These are phyloP conservation scores for Drosophila carrolli DNA, from an alignment of 1,140 invertebrate species.

Conservation along the genomic window DNA sequence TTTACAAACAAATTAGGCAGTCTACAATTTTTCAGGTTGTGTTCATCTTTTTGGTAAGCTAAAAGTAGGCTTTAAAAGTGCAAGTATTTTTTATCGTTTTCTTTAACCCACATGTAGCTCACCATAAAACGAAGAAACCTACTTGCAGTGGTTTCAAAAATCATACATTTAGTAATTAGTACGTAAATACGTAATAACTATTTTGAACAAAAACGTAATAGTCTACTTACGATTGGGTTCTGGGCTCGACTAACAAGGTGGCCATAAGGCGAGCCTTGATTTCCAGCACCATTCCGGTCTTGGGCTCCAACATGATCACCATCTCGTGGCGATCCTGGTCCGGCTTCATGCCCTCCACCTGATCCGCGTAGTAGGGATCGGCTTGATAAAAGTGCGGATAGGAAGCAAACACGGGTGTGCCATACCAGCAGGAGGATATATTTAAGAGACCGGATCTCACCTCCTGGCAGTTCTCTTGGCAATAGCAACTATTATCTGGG, in stretches of 20 bases:
- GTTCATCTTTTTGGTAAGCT: too few species aligned
- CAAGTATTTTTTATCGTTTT: too few species aligned
- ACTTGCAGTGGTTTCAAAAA: too few species aligned
- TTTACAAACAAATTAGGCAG: too few species aligned
- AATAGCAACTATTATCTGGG: conserved; percentile 55
- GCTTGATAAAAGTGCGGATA: conserved; percentile 94
- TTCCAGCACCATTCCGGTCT: conserved; percentile 89
- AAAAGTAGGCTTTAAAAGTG: too few species aligned
- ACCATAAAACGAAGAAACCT: too few species aligned
- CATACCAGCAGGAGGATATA: conserved; percentile 64
- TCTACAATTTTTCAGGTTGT: too few species aligned
- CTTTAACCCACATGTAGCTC: too few species aligned
- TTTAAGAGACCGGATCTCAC: conserved; percentile 62
- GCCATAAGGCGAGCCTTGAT: conserved; percentile 90
- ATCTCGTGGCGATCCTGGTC: conserved; percentile 89
- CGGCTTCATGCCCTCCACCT: conserved; percentile 90
- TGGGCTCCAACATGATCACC: conserved; percentile 90
- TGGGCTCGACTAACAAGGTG: conserved; percentile 89
- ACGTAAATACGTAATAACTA: too few species aligned
- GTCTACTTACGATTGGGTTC: conserved; percentile 57
- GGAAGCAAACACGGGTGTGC: conserved; percentile 91
- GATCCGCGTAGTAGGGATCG: conserved; percentile 88
- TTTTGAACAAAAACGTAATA: too few species aligned
- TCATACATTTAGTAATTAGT: too few species aligned
- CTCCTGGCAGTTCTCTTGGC: conserved; percentile 51